Conservation (phyloP, 2,888 invertebrate species). For the Cataglyphis livida region DNA sequence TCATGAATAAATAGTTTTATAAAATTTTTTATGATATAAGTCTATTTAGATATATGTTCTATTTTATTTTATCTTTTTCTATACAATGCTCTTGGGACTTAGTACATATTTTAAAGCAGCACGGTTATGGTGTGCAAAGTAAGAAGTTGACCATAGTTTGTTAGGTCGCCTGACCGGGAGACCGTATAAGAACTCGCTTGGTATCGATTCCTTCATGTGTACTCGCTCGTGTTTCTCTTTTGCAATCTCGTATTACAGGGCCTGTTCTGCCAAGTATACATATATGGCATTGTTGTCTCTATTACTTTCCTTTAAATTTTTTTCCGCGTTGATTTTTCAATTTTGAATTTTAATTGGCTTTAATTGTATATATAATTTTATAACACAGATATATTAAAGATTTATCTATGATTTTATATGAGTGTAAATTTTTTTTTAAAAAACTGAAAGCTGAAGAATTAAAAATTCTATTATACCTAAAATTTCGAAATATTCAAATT, state of each 20-base stretch:
- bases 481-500: background rate
- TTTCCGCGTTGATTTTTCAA: background rate
- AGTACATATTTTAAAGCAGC: background rate
- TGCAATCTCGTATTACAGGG: conserved; percentile 80
- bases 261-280: conserved; percentile 53
- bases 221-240: conserved; percentile 78
- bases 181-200: conserved; percentile 82
- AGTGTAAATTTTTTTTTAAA: background rate
- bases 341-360: background rate
- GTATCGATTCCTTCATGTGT: conserved; percentile 81
- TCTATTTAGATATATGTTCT: background rate
- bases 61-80: background rate
- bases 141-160: conserved; percentile 35
- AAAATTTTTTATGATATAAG: background rate
- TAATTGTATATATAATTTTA: background rate
- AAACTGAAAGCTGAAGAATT: background rate
- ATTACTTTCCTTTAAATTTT: background rate
- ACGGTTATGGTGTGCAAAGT: background rate
- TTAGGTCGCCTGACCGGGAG: conserved; percentile 65
- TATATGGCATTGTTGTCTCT: background rate
- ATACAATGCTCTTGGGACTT: background rate
- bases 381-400: background rate
- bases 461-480: too few species aligned
- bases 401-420: background rate
- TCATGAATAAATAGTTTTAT: background rate